Conservation (phyloP, 2,888 invertebrate genomes). For the Ophraella communa region DNA sequence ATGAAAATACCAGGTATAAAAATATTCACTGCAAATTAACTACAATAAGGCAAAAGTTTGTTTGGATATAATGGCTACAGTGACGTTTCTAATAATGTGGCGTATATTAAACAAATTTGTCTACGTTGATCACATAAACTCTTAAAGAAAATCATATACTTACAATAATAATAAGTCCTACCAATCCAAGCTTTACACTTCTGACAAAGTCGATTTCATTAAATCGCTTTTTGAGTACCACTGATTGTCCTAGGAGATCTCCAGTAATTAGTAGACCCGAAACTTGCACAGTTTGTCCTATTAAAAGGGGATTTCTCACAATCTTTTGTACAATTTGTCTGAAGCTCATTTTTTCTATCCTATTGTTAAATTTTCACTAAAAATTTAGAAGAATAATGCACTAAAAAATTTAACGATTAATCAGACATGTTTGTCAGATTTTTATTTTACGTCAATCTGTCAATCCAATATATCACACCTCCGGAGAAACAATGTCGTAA, state of each 20-base stretch:
- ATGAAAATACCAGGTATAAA: too few species aligned
- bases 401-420: background rate
- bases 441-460: background rate
- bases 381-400: background rate
- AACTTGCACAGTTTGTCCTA: background rate
- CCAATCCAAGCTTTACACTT: background rate
- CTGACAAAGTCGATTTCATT: background rate
- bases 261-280: background rate
- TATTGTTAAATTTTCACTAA: background rate
- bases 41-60: too few species aligned
- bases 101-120: too few species aligned
- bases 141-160: too few species aligned
- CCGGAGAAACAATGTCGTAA: too few species aligned
- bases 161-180: background rate
- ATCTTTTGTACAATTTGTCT: background rate
- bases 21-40: too few species aligned
- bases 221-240: background rate
- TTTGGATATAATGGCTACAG: too few species aligned
- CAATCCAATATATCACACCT: too few species aligned
- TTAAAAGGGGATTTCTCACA: background rate
- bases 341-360: background rate
- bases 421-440: background rate
- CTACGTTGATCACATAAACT: too few species aligned
- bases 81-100: too few species aligned
- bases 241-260: constrained; percentile 2